Evolutionary conservation across 2,113 vertebrate genomes (phyloP), one percentile per base, ranked within the genome.

Genomic region (Myotis davidii): DNA sequence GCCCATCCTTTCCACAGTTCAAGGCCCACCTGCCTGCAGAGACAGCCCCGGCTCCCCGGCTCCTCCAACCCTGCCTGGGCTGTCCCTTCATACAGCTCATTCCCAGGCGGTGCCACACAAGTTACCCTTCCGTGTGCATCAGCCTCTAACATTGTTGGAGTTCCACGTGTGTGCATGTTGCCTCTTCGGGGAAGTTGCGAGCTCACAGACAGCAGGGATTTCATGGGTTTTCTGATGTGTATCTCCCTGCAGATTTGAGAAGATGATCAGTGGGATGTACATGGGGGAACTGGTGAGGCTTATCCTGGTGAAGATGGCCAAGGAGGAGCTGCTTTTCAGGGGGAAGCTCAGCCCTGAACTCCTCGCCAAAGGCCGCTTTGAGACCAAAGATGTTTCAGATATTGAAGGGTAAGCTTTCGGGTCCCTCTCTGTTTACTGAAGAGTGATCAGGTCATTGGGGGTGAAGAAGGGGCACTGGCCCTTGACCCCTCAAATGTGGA

Each of bases 251-350:
- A 99, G 99, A 89, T 99, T 99, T 98, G 99, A 99, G 98, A 99
- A 99, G 98, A 99, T 99, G 99, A 99, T 99, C 97, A 99, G 99
- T 0, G 99, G 99, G 8, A 98, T 99, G 99, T 99, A 99, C 98
- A 99, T 99, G 99, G 99, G 99, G 0, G 99, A 99, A 96, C 98
- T 99, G 93, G 99, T 99, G 85, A 98, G 99, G 9, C 99, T 99
- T 70, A 99, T 99, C 97, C 98, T 99, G 96, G 99, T 99, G 97
- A 99, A 98, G 97, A 99, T 99, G 99, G 90, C 99, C 96, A 99
- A 99, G 98, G 99, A 99, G 8, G 97, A 98, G 77, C 98, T 99
- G 70, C 70, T 99, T 29, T 99, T 99, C 21, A 97, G 98, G 52
- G 99, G 99, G 21, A 99, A 93, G 81, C 98, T 99, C 25, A 99